These are phyloP conservation scores for Zelostemma sp. DNA, from an alignment of 1,140 invertebrate species.

Conservation along the genomic window DNA sequence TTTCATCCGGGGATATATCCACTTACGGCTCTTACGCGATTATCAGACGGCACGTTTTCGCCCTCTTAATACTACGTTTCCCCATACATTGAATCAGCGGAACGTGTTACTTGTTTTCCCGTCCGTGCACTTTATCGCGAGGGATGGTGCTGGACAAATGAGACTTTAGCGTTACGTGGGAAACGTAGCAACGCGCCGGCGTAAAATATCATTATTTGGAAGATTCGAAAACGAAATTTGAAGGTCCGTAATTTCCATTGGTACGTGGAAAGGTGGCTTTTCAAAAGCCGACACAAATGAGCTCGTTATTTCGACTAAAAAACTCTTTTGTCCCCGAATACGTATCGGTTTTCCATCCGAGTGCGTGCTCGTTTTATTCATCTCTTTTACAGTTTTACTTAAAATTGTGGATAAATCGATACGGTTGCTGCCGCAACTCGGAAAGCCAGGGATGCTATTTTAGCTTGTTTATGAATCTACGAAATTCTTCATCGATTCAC, in stretches of 20 bases:
- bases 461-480: not conserved
- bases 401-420: not conserved
- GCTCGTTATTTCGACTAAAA: no score
- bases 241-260: not conserved
- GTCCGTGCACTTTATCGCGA: conserved; percentile 19
- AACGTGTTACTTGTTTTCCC: conserved; percentile 30
- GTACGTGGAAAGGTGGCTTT: not conserved
- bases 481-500: not conserved
- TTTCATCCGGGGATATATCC: conserved; percentile 31
- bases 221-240: not conserved
- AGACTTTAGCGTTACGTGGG: conserved; percentile 23
- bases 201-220: not conserved
- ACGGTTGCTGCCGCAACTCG: no score
- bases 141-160: conserved; percentile 24
- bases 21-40: conserved; percentile 39
- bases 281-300: no score
- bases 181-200: not conserved
- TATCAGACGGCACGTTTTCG: conserved; percentile 39
- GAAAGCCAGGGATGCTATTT: not conserved
- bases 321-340: no score
- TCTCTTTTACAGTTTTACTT: not conserved
- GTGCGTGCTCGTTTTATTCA: no score
- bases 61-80: conserved; percentile 39
- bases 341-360: no score
- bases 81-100: conserved; percentile 35